Conservation (phyloP, 2,888 invertebrate genomes). For the Drosophila mulleri region DNA sequence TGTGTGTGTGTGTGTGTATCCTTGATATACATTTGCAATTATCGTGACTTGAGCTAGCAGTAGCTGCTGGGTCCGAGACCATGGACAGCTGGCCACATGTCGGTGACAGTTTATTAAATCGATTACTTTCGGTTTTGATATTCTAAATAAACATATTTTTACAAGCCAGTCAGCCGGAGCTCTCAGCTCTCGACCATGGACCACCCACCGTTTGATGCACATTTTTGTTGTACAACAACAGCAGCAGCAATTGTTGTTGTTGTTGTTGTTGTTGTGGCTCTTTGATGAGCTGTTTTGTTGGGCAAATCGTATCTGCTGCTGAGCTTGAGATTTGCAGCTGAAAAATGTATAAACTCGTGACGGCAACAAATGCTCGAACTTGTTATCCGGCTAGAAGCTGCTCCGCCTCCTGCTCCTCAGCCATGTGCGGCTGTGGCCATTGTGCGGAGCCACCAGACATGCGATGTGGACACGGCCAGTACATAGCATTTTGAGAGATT, state of each 20-base stretch:
- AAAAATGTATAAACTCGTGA: slow-evolving; percentile 62
- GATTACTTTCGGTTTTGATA: slow-evolving; percentile 83
- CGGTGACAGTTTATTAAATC: slow-evolving; percentile 85
- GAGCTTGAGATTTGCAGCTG: slow-evolving; percentile 30
- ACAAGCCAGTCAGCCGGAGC: slow-evolving; percentile 37
- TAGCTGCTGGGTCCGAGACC: slow-evolving; percentile 28
- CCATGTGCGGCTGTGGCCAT: not conserved
- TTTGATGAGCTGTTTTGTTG: slow-evolving; percentile 45
- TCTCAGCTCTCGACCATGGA: slow-evolving; percentile 20
- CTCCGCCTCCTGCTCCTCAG: not conserved
- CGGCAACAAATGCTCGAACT: slow-evolving; percentile 39
- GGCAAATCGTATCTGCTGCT: slow-evolving; percentile 28
- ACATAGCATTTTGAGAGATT: slow-evolving; percentile 60
- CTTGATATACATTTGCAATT: slow-evolving; percentile 83
- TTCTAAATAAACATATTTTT: slow-evolving; percentile 80
- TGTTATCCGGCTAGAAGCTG: slow-evolving; percentile 12
- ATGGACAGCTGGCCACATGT: slow-evolving; percentile 71
- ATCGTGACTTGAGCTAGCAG: slow-evolving; percentile 82
- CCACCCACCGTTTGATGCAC: slow-evolving; percentile 66
- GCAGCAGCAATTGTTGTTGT: not conserved
- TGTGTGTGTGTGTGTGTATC: slow-evolving; percentile 45
- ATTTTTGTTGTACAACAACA: slow-evolving; percentile 25
- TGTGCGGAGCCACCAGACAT: slow-evolving; percentile 32
- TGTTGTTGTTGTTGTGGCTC: slow-evolving; percentile 14
- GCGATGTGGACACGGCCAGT: slow-evolving; percentile 21